These are phyloP conservation scores for Zenarchopterus dispar DNA, from an alignment of 2,797 vertebrate genomes.

Conservation along the genomic window DNA sequence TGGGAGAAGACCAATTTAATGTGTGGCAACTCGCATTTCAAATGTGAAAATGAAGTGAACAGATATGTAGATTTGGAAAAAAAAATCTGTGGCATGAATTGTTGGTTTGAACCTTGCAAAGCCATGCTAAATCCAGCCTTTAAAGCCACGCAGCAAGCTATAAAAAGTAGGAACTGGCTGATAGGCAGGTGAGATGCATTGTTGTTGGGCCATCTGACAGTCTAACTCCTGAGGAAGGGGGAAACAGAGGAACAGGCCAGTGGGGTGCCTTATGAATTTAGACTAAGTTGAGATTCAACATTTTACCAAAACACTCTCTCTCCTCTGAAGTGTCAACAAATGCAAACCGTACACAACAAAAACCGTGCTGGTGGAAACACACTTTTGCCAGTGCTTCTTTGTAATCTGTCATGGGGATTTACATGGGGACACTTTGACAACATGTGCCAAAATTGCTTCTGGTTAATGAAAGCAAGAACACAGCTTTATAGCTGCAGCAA, in stretches of 20 bases:
- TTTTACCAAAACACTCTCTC: slow-evolving; percentile 65
- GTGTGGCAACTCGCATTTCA: slow-evolving; percentile 51
- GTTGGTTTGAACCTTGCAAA: slow-evolving; percentile 75
- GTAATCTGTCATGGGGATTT: slow-evolving; percentile 54
- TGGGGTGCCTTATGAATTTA: slow-evolving; percentile 83
- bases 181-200: slow-evolving; percentile 74
- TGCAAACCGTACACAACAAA: slow-evolving; percentile 65
- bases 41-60: slow-evolving; percentile 62
- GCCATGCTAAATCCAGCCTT: slow-evolving; percentile 79
- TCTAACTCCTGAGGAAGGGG: slow-evolving; percentile 64
- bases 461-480: slow-evolving; percentile 51
- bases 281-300: slow-evolving; percentile 78
- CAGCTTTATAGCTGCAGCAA: slow-evolving; percentile 14
- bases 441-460: slow-evolving; percentile 26
- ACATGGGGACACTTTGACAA: slow-evolving; percentile 48
- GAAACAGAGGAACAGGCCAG: slow-evolving; percentile 69
- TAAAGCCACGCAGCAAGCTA: slow-evolving; percentile 73
- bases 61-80: slow-evolving; percentile 68
- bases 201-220: slow-evolving; percentile 81
- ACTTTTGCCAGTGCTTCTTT: slow-evolving; percentile 51
- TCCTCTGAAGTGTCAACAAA: slow-evolving; percentile 75
- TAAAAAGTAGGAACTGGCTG: slow-evolving; percentile 74
- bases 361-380: slow-evolving; percentile 37
- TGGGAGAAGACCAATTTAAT: slow-evolving; percentile 51
- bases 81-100: slow-evolving; percentile 65